Conservation (phyloP, 2,797 vertebrate genomes). For the Phyllotis vaccarum region DNA sequence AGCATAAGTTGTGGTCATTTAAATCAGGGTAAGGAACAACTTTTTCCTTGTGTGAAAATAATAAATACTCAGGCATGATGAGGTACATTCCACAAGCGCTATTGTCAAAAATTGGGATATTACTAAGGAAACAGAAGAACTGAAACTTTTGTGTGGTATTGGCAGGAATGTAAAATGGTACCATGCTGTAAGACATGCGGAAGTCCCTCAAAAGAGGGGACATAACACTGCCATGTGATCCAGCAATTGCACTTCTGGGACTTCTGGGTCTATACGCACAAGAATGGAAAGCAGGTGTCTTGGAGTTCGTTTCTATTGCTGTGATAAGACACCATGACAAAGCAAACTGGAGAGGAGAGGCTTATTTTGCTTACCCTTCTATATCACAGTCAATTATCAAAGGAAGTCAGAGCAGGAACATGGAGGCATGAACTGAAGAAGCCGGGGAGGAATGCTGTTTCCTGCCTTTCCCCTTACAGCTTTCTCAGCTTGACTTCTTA, state of each 20-base stretch:
- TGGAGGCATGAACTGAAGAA: background rate
- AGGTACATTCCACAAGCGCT: background rate
- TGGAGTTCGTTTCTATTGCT: background rate
- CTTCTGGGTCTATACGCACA: background rate
- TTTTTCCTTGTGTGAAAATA: constrained; percentile 7
- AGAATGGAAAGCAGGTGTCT: background rate
- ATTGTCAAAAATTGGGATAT: background rate
- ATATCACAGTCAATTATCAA: background rate
- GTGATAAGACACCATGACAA: background rate
- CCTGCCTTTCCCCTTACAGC: background rate
- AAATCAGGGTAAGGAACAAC: background rate
- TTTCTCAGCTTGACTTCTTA: background rate
- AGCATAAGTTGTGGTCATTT: background rate
- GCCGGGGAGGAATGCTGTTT: background rate
- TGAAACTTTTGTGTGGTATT: background rate
- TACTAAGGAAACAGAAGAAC: background rate
- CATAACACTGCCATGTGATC: background rate
- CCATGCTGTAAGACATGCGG: background rate
- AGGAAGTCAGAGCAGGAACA: background rate
- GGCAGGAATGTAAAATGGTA: background rate
- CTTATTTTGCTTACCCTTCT: background rate
- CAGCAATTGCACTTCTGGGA: background rate
- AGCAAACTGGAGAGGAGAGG: background rate
- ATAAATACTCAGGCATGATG: background rate
- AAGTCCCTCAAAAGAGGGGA: background rate